Evolutionary conservation across 2,888 invertebrate genomes (phyloP).

Genomic region (Parascotia fuliginaria): DNA sequence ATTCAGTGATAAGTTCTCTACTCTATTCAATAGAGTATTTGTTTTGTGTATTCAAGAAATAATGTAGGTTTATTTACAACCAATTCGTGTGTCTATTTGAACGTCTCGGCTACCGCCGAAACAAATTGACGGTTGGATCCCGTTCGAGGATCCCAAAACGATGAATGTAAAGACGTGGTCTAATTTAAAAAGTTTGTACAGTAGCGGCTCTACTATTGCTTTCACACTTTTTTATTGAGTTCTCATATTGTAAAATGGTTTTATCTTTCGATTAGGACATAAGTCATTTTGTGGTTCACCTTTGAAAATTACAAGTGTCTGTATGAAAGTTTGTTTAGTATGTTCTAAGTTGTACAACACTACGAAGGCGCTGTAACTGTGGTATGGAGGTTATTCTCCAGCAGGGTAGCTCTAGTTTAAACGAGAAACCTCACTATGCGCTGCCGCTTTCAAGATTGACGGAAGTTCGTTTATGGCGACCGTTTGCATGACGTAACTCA

Average conservation of each 20-base stretch:
- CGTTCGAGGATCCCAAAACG: constrained; percentile 40
- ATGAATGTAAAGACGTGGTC: constrained; percentile 45
- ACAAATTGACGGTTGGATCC: constrained; percentile 49
- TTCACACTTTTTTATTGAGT: constrained; percentile 41
- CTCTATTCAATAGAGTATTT: too few relatives aligned
- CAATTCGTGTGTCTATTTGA: constrained; percentile 25
- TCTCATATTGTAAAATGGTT: constrained; percentile 39
- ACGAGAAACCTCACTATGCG: too few relatives aligned
- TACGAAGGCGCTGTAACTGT: too few relatives aligned
- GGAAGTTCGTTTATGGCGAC: neutral
- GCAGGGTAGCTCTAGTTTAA: too few relatives aligned
- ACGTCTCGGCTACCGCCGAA: constrained; percentile 40
- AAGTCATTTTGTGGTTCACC: constrained; percentile 7
- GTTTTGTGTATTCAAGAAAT: too few relatives aligned
- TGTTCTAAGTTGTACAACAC: too few relatives aligned
- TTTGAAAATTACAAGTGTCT: too few relatives aligned
- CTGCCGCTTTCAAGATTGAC: neutral
- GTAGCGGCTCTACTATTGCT: constrained; percentile 30
- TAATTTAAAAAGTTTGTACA: constrained; percentile 49
- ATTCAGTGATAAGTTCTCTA: too few relatives aligned
- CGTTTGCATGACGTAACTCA: constrained; percentile 1
- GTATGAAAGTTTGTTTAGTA: neutral
- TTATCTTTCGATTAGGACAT: constrained; percentile 38
- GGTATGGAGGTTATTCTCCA: too few relatives aligned
- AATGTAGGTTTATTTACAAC: constrained; percentile 48